Evolutionary conservation across 2,113 vertebrate species (phyloP), one percentile per base, ranked within the genome.

Genomic region (Himantopus leucocephalus): DNA sequence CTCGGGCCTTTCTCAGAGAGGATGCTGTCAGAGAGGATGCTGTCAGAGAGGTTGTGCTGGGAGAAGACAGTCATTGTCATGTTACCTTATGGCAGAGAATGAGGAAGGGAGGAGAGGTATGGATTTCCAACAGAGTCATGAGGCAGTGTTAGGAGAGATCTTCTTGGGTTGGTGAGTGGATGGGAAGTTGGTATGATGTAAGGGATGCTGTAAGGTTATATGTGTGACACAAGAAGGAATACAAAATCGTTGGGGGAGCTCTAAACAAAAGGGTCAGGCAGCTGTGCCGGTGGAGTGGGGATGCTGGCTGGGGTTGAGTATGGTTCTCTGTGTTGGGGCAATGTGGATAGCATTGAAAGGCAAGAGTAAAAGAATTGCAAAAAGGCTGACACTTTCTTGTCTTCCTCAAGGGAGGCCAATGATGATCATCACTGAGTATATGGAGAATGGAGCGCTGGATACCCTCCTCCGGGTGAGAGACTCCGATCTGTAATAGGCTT

Each of bases 391-490:
- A 26, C 22, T 4, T 13, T 72, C 35, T 84, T 96, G 27, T 92
- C 53, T 72, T 94, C 75, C 88, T 34, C 97, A 93, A 97, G 98
- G 96, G 66, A 98, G 98, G 24, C 99, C 99, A 26, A 99, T 99
- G 97, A 99, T 99, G 97, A 99, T 99, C 96, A 97, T 99, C 98
- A 99, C 99, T 3, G 99, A 99, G 84, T 99, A 99, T 68, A 99
- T 99, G 99, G 99, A 99, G 97, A 99, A 99, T 3, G 99, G 99
- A 70, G 99, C 99, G 1, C 98, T 99, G 93, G 99, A 99, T 86
- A 98, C 98, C 26, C 99, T 99, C 97, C 99, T 99, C 68, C 98
- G 99, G 98, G 99, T 99, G 88, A 98, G 98, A 67, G 29, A 68
- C 30, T 71, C 12, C 23, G 15, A 5, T 68, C 66, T 84, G 9